Percentiles rank a stretch among this genome's conserved stretches.
phyloP scores from a whole-genome alignment of 2,888 invertebrate species.

The Agrotis ipsilon region DNA sequence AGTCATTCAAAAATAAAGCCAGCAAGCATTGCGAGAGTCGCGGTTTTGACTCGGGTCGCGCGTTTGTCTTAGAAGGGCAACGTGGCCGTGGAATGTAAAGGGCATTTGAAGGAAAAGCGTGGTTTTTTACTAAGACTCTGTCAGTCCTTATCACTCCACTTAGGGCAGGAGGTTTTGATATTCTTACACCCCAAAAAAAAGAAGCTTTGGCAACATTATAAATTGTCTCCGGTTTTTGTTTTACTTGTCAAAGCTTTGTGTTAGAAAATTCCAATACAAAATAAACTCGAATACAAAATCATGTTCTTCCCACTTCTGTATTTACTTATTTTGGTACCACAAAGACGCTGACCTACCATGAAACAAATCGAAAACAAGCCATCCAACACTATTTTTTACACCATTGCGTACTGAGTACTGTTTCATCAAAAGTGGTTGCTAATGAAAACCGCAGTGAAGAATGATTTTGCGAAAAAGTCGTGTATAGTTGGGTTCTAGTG shows the following conservation, averaged over 20 bases:
- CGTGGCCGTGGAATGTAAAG: too few species aligned
- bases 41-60: too few species aligned
- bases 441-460: slow-evolving; percentile 21
- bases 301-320: slow-evolving; percentile 46
- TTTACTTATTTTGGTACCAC: slow-evolving; percentile 55
- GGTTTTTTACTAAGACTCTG: too few species aligned
- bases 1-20: neutral
- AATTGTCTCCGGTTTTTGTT: neutral
- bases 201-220: too few species aligned
- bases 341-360: slow-evolving; percentile 24
- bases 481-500: neutral
- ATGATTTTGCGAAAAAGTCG: neutral
- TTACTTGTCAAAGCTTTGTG: slow-evolving; percentile 12
- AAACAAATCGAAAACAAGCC: neutral
- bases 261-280: slow-evolving; percentile 28
- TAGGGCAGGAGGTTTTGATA: too few species aligned
- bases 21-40: neutral
- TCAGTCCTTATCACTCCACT: too few species aligned
- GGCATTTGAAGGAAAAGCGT: too few species aligned
- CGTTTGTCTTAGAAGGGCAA: too few species aligned
- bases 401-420: slow-evolving; percentile 14
- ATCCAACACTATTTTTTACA: neutral
- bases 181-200: too few species aligned
- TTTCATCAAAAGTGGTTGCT: fast-evolving
- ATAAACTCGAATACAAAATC: slow-evolving; percentile 36